Evolutionary conservation across 2,113 vertebrate species (phyloP).

Genomic region (Pelecanoides urinatrix): DNA sequence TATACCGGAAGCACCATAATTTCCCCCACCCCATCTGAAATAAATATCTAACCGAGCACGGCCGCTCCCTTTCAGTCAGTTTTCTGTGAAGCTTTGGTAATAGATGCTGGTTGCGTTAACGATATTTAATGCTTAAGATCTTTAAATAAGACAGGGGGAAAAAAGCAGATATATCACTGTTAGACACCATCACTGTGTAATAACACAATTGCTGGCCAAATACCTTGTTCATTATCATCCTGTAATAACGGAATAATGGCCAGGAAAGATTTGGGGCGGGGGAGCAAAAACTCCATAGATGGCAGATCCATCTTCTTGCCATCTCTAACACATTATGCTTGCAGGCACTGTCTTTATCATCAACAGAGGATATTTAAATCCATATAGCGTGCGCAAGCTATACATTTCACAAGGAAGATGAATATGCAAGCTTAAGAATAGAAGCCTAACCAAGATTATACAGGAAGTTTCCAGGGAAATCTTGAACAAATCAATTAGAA

Average conservation of each 20-base stretch:
- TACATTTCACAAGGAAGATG: not conserved
- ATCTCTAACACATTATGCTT: not conserved
- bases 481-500: not conserved
- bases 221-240: not conserved
- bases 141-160: not conserved
- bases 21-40: not conserved
- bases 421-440: not conserved
- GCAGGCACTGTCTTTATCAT: not conserved
- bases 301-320: not conserved
- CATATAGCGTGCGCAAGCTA: rapidly evolving
- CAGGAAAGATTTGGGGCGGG: not conserved
- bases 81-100: not conserved
- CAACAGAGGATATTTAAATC: not conserved
- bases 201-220: not conserved
- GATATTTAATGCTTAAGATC: not conserved
- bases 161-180: no score
- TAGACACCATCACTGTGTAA: not conserved
- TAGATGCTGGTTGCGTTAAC: not conserved
- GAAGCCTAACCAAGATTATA: not conserved
- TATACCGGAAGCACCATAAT: not conserved
- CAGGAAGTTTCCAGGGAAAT: not conserved
- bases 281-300: not conserved
- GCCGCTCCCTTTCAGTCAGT: not conserved
- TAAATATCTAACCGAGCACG: not conserved
- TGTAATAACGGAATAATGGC: not conserved